Base-by-base conservation (phyloP, 2,888 invertebrate genomes). In the Apamea sordens region DNA sequence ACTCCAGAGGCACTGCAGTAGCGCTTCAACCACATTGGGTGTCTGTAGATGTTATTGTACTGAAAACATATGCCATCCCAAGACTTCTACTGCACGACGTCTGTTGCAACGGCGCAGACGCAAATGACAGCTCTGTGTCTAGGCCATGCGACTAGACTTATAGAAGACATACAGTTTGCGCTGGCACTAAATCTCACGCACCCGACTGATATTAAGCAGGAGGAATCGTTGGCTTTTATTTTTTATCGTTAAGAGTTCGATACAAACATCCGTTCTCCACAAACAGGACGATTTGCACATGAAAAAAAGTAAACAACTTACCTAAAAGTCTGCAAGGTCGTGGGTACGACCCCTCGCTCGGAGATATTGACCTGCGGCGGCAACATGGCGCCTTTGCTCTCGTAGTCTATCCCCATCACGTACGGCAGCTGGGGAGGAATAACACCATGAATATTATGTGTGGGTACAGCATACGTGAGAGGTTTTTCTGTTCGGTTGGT, bases 281-380 rank as follows among this genome's bases (percentile, higher is more conserved):
- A 72, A 7, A 44, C 21, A 61, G 2, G 13, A 24, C 59, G 21
- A 72, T n/a, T 72, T 72, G 63, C 28, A 61, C 10, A 28, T 24
- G 11, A 32, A 15, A n/a, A 73, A 44, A 18, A 53, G 28, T 53
- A n/a, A 21, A 63, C 18, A 28, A 44, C 94, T 94, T 93, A 97
- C 97, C 97, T 97, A 96, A 98, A 98, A 86, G 98, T 98, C 95
- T 98, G 98, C 90, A 98, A 97, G 88, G 97, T 97, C 86, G 98
- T 97, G 76, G 99, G 99, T 85, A 99, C 98, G 91, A 97, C 97
- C 71, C 99, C 99, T 88, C 97, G 97, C 90, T 98, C 98, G 76
- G 98, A 98, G 91, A 99, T 98, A 96, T 98, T 99, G 92, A 99
- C 98, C 92, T 98, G 97, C 24, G 99, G 99, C 88, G 98, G 97